Evolutionary conservation across 2,888 invertebrate genomes (phyloP).

Genomic region (Heteropelma amictum): DNA sequence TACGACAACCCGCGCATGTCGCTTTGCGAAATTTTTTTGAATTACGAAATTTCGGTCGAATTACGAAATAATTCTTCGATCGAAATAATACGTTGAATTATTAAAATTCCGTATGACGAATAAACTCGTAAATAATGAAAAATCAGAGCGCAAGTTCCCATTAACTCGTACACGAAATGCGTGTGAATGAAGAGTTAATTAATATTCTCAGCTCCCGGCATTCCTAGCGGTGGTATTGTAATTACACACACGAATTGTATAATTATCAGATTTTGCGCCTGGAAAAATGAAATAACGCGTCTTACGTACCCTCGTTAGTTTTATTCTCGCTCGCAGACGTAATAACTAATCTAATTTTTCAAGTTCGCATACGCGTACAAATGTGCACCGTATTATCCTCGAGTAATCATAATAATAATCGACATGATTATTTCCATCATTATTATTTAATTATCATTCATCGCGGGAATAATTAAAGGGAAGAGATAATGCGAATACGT

Average conservation of each 20-base stretch:
- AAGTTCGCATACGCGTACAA: not conserved
- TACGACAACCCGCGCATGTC: too few species aligned
- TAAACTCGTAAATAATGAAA: too few species aligned
- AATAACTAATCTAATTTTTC: slow-evolving; percentile 44
- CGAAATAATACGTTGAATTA: too few species aligned
- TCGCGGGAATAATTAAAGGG: not conserved
- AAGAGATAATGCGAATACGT: slow-evolving; percentile 32
- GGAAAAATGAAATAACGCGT: slow-evolving; percentile 11
- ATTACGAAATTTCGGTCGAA: too few species aligned
- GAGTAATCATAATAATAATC: not conserved
- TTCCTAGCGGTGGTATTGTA: slow-evolving; percentile 11
- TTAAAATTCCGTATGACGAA: too few species aligned
- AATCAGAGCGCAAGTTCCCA: too few species aligned
- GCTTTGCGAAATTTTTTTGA: too few species aligned
- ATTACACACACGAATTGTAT: not conserved
- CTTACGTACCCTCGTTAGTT: slow-evolving; percentile 37
- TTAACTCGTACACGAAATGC: not conserved
- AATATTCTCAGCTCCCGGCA: not conserved
- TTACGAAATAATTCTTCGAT: too few species aligned
- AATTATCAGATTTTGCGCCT: not conserved
- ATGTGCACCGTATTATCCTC: too few species aligned
- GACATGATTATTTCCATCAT: not conserved
- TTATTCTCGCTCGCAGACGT: slow-evolving; percentile 19
- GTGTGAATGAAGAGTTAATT: slow-evolving; percentile 8
- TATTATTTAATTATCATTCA: not conserved